These are phyloP conservation scores for Girardinichthys multiradiatus DNA, from an alignment of 2,113 vertebrate species.

Conservation along the genomic window DNA sequence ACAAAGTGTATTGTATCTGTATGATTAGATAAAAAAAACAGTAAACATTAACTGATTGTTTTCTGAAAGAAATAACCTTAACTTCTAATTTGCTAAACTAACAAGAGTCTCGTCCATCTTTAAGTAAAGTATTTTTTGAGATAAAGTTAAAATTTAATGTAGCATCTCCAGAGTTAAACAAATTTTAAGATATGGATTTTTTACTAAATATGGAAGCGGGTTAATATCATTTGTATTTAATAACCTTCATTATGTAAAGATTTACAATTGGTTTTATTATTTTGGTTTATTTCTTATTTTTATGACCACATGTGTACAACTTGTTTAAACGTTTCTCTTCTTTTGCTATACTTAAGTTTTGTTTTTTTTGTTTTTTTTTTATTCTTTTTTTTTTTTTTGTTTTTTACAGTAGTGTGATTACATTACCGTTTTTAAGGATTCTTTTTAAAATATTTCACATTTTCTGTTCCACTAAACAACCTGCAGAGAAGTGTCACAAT, in stretches of 20 bases:
- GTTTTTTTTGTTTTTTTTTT: background rate
- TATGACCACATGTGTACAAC: background rate
- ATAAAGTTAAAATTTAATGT: background rate
- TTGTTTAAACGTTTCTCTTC: background rate
- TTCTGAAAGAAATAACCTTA: background rate
- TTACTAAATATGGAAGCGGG: too few relatives aligned
- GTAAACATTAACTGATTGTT: background rate
- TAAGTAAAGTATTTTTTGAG: background rate
- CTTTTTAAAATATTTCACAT: background rate
- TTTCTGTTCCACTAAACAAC: background rate
- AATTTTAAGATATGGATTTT: too few relatives aligned
- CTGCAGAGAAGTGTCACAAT: too few relatives aligned
- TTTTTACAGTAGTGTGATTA: too few relatives aligned
- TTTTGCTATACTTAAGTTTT: background rate
- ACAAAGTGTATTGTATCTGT: too few relatives aligned
- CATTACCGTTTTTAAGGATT: too few relatives aligned
- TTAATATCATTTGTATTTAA: too few relatives aligned
- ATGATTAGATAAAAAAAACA: background rate
- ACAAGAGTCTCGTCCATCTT: background rate
- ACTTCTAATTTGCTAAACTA: background rate
- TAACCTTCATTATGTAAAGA: too few relatives aligned
- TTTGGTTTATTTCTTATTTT: too few relatives aligned
- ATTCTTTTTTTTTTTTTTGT: background rate
- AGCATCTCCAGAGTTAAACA: background rate
- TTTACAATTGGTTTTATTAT: too few relatives aligned